Conservation (phyloP, 92 coral and sea anemone genomes). For the Desmophyllum pertusum region DNA sequence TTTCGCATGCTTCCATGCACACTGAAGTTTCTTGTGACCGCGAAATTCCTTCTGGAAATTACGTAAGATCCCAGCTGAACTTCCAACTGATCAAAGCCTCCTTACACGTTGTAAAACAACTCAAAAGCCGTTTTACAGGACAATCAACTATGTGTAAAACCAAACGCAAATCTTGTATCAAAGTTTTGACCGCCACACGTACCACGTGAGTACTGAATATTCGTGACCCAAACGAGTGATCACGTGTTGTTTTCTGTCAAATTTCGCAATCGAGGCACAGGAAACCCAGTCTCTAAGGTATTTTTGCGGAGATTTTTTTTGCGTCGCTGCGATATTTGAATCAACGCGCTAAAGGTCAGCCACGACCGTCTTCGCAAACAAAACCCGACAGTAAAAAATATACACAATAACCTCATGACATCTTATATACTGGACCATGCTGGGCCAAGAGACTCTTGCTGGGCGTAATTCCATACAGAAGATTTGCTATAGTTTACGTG, state of each 20-base stretch:
- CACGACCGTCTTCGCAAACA: too few relatives aligned
- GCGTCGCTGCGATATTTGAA: too few relatives aligned
- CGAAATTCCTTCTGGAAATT: background rate
- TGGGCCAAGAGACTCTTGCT: too few relatives aligned
- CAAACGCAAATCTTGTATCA: background rate
- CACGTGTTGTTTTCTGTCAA: slow-evolving; percentile 11
- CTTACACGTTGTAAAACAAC: background rate
- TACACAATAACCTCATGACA: too few relatives aligned
- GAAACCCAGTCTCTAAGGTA: too few relatives aligned
- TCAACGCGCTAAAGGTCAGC: too few relatives aligned
- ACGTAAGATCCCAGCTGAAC: background rate
- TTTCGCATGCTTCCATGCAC: background rate
- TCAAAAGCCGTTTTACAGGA: background rate
- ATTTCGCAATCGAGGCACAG: too few relatives aligned
- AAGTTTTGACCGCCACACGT: background rate
- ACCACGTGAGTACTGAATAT: slow-evolving; percentile 36
- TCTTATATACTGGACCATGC: too few relatives aligned
- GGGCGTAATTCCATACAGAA: too few relatives aligned
- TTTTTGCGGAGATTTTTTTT: too few relatives aligned
- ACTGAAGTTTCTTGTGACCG: background rate
- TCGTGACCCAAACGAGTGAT: background rate
- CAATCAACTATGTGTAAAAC: background rate
- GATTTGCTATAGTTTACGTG: too few relatives aligned
- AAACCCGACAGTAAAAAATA: too few relatives aligned
- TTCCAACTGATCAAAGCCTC: background rate